Conservation (phyloP, 2,888 invertebrate genomes). For the Invenusta paracnida region DNA sequence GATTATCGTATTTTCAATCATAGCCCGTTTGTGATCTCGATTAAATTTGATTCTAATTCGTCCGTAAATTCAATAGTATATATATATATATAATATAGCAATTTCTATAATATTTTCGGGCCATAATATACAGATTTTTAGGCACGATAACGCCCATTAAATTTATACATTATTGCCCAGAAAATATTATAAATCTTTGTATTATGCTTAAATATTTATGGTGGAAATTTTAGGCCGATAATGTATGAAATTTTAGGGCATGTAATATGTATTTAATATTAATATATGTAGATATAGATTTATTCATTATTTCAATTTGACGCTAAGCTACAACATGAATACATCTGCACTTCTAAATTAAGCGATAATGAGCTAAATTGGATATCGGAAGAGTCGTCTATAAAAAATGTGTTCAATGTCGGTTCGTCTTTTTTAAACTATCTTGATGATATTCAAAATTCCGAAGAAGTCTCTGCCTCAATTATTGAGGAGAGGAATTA, state of each 20-base stretch:
- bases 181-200: background rate
- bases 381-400: conserved; percentile 5
- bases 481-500: background rate
- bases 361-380: conserved; percentile 10
- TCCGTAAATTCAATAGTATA: too few relatives aligned
- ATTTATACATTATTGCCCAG: too few relatives aligned
- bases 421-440: background rate
- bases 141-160: too few relatives aligned
- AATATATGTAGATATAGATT: background rate
- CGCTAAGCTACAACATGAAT: conserved; percentile 4
- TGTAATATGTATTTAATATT: conserved; percentile 7
- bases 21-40: too few relatives aligned
- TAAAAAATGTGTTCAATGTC: conserved; percentile 15
- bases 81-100: too few relatives aligned
- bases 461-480: background rate
- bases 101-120: too few relatives aligned
- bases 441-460: background rate
- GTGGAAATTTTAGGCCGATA: background rate
- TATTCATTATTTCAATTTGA: conserved; percentile 10
- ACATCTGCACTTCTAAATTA: conserved; percentile 3
- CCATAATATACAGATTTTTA: too few relatives aligned
- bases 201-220: background rate
- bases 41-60: too few relatives aligned
- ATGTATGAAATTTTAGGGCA: background rate
- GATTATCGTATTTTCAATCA: too few relatives aligned